Evolutionary conservation across 2,113 vertebrate genomes (phyloP).

Genomic region (Eidolon helvum): DNA sequence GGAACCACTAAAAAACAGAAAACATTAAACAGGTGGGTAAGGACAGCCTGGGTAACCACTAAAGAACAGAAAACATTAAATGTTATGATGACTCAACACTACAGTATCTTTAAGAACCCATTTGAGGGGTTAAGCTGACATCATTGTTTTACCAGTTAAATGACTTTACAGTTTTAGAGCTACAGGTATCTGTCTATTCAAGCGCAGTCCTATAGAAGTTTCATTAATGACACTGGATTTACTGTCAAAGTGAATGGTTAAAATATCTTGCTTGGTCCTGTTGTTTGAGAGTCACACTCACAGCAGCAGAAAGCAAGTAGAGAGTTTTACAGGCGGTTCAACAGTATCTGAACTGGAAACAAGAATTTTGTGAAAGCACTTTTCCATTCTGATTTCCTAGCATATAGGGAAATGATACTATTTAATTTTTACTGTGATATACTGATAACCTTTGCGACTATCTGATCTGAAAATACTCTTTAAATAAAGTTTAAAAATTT

Average conservation of each 20-base stretch:
- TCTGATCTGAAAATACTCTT: not conserved
- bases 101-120: not conserved
- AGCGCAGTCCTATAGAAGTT: not conserved
- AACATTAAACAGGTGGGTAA: constrained; percentile 83
- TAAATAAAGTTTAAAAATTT: not conserved
- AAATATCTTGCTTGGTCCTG: not conserved
- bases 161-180: not conserved
- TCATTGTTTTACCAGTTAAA: not conserved
- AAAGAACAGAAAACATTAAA: constrained; percentile 39
- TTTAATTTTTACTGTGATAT: not conserved
- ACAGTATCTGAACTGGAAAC: not conserved
- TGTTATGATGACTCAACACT: not conserved
- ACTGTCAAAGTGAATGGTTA: constrained; percentile 3
- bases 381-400: constrained; percentile 6
- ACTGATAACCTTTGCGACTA: not conserved
- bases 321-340: not conserved
- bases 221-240: not conserved
- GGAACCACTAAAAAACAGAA: constrained; percentile 86
- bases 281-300: constrained; percentile 18
- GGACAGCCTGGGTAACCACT: constrained; percentile 93
- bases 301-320: not conserved
- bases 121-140: not conserved
- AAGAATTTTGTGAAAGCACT: not conserved
- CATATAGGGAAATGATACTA: not conserved
- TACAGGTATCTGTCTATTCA: not conserved